Conservation (phyloP, 2,797 vertebrate genomes). For the Florisuga fusca region DNA sequence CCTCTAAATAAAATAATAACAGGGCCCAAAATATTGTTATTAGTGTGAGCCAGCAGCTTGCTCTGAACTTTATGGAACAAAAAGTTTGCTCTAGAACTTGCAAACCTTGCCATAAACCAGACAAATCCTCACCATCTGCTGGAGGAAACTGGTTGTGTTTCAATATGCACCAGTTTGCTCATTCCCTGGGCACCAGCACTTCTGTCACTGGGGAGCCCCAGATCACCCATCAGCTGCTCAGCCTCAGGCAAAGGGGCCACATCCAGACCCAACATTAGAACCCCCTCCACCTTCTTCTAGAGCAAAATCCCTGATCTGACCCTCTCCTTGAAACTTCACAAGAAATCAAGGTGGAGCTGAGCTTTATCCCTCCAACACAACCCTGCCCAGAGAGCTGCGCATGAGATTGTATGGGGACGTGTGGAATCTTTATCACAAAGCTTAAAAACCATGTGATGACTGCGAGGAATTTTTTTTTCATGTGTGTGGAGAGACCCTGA, state of each 20-base stretch:
- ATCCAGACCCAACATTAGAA: background rate
- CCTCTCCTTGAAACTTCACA: background rate
- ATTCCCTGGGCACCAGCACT: background rate
- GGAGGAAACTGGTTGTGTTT: background rate
- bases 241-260: background rate
- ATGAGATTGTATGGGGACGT: rapidly evolving
- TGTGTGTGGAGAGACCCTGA: background rate
- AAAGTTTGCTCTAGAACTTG: background rate
- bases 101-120: background rate
- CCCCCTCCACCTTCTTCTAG: background rate
- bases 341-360: background rate
- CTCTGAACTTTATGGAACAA: background rate
- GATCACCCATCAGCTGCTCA: background rate
- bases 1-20: conserved; percentile 16
- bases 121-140: background rate
- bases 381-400: background rate
- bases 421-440: background rate
- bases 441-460: background rate
- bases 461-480: background rate
- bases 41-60: background rate
- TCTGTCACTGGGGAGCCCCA: background rate
- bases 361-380: background rate
- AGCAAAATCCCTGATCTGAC: background rate
- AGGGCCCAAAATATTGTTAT: background rate
- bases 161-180: background rate